A percentile compares a stretch with the other conserved stretches of the same genome.
Conservation (phyloP, 2,113 vertebrate species). For the Halcyon senegalensis region DNA sequence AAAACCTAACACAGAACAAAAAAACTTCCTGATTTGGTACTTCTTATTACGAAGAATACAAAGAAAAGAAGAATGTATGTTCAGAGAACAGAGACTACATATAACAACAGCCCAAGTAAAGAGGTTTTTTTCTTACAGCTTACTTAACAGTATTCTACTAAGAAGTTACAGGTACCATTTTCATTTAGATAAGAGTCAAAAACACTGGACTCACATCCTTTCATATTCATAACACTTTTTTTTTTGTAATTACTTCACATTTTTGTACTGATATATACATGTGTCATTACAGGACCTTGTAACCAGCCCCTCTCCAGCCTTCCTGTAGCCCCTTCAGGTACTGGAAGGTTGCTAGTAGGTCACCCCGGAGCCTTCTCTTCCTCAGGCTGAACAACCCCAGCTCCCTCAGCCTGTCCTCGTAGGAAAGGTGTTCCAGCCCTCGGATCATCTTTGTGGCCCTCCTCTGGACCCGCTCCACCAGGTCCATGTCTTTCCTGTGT, state of each 20-base stretch:
- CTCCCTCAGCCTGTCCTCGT: too few species aligned
- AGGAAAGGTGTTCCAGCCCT: too few species aligned
- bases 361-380: too few species aligned
- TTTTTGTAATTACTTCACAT: not conserved
- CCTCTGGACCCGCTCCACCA: too few species aligned
- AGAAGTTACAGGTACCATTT: not conserved
- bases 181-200: not conserved
- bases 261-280: not conserved
- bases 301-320: too few species aligned
- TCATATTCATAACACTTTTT: not conserved
- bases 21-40: not conserved
- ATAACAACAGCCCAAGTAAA: not conserved
- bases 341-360: too few species aligned
- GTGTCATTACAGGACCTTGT: too few species aligned
- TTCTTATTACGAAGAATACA: not conserved
- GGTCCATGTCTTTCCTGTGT: too few species aligned
- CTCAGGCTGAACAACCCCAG: too few species aligned
- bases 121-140: not conserved
- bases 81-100: not conserved
- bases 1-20: not conserved
- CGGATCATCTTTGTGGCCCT: too few species aligned
- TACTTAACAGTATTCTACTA: not conserved
- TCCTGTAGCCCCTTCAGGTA: too few species aligned
- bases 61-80: not conserved
- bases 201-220: not conserved